Conservation (phyloP, 2,797 vertebrate genomes). For the Chaetophractus vellerosus region DNA sequence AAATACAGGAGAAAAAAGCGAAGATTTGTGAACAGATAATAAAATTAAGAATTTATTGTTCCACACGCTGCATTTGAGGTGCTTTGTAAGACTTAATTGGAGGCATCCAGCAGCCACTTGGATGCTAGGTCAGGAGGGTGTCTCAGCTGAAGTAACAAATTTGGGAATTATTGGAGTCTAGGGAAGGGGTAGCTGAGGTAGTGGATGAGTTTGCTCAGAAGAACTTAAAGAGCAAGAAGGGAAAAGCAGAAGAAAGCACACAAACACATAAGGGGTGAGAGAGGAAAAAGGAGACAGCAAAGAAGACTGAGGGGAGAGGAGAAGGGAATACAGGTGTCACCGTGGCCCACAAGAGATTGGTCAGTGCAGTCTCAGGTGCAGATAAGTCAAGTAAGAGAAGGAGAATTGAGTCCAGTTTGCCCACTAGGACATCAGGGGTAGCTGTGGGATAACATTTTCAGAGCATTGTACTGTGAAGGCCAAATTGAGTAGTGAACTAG, state of each 20-base stretch:
- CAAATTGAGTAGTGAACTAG: too few relatives aligned
- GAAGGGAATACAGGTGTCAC: not conserved
- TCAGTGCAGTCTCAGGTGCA: not conserved
- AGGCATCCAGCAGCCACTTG: too few relatives aligned
- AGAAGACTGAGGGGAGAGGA: not conserved
- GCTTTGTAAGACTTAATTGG: not conserved
- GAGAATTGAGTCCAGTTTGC: not conserved
- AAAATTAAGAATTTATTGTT: not conserved
- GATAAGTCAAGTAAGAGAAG: not conserved
- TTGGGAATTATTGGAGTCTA: not conserved
- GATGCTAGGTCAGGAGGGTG: not conserved
- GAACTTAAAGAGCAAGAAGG: not conserved
- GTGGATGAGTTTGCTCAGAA: not conserved
- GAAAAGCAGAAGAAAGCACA: not conserved
- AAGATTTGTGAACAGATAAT: not conserved
- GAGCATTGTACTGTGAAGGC: not conserved
- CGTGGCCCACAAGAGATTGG: fast-evolving
- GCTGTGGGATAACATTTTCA: not conserved
- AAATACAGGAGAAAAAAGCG: too few relatives aligned
- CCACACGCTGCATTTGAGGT: not conserved
- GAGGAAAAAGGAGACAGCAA: not conserved
- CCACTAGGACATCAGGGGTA: not conserved
- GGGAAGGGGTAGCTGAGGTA: not conserved
- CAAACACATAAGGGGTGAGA: not conserved
- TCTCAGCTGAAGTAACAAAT: not conserved